phyloP scores from a whole-genome alignment of 2,113 vertebrate genomes.

The Apus apus region DNA sequence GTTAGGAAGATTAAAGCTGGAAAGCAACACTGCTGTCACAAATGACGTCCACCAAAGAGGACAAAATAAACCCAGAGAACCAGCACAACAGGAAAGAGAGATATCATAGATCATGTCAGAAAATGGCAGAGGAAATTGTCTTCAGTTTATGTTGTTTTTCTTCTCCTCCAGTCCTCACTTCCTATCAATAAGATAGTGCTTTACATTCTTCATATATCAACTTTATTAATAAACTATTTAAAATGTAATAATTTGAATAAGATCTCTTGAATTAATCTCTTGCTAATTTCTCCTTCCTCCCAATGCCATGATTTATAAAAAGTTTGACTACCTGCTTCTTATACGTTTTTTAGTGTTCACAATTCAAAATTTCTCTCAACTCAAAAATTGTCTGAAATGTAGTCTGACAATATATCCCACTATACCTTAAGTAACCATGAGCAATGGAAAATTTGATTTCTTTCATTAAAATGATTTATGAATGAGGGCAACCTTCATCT shows the following conservation, averaged over 20 bases:
- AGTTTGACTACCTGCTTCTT: not conserved
- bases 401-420: not conserved
- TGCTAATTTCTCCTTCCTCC: not conserved
- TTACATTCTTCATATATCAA: not conserved
- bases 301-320: not conserved
- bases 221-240: not conserved
- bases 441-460: not conserved
- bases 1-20: not conserved
- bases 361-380: not conserved
- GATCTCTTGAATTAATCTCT: not conserved
- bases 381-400: not conserved
- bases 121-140: not conserved
- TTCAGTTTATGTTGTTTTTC: not conserved
- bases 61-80: not conserved
- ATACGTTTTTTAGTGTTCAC: not conserved
- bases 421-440: not conserved
- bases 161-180: not conserved
- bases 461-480: not conserved
- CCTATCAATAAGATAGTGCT: not conserved
- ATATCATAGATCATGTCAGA: not conserved
- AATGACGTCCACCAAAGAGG: accelerated
- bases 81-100: not conserved
- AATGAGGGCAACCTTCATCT: not conserved
- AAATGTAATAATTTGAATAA: not conserved
- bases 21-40: not conserved